These are phyloP conservation scores for Rhyzopertha dominica DNA, from an alignment of 1,140 invertebrate species.

Conservation along the genomic window DNA sequence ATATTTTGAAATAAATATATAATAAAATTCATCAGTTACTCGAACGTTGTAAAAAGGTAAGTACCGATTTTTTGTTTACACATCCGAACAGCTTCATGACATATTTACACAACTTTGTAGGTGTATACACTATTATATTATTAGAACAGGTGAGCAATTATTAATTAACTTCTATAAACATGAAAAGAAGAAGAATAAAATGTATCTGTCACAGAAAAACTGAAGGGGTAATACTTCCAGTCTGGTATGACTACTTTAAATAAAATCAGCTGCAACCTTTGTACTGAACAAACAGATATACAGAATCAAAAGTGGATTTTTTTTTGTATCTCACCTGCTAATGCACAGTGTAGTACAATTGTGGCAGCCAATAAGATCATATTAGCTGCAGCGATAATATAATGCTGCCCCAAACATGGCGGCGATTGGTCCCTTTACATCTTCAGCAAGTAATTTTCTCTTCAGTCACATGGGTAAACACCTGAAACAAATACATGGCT, in stretches of 20 bases:
- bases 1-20: slow-evolving; percentile 7
- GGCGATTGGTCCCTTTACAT: slow-evolving; percentile 22
- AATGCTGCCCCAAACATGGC: slow-evolving; percentile 38
- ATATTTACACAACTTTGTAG: too few species aligned
- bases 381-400: slow-evolving; percentile 36
- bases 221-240: neutral
- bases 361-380: slow-evolving; percentile 40
- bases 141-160: neutral
- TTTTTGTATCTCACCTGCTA: slow-evolving; percentile 31
- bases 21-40: neutral
- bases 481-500: too few species aligned
- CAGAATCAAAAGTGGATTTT: neutral
- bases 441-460: too few species aligned
- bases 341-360: slow-evolving; percentile 39
- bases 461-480: too few species aligned
- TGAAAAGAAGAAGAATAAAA: slow-evolving; percentile 1
- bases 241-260: neutral
- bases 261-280: neutral
- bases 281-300: neutral
- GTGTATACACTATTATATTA: too few species aligned
- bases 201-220: slow-evolving; percentile 1
- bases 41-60: neutral
- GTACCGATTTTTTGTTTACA: too few species aligned
- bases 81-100: too few species aligned
- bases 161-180: slow-evolving; percentile 4